Conservation (phyloP, 2,888 invertebrate species). For the Melolontha melolontha region DNA sequence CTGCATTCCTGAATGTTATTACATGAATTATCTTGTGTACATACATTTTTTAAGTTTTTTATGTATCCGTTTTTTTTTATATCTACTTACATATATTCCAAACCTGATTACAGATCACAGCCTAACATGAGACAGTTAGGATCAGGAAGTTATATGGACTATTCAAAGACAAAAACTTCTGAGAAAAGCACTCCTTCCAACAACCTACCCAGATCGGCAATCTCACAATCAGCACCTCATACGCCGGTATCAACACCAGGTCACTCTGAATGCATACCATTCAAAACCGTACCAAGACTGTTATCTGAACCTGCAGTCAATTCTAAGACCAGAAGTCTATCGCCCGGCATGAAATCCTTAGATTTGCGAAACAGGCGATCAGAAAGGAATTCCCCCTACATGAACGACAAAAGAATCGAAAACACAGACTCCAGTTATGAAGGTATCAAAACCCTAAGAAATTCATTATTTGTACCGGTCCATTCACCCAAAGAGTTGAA, state of each 20-base stretch:
- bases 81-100: too few species aligned
- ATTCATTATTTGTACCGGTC: slow-evolving; percentile 54
- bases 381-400: slow-evolving; percentile 51
- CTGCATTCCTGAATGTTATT: too few species aligned
- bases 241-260: slow-evolving; percentile 63
- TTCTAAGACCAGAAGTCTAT: slow-evolving; percentile 51
- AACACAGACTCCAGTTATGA: slow-evolving; percentile 42
- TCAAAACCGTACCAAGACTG: slow-evolving; percentile 61
- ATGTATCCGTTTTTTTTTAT: too few species aligned
- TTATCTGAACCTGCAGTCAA: slow-evolving; percentile 61
- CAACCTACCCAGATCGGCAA: slow-evolving; percentile 56
- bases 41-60: too few species aligned
- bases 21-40: too few species aligned
- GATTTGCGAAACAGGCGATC: slow-evolving; percentile 47
- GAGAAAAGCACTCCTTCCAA: slow-evolving; percentile 59
- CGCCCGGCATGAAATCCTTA: slow-evolving; percentile 54
- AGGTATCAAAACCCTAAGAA: slow-evolving; percentile 52
- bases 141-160: slow-evolving; percentile 61
- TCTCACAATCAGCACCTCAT: slow-evolving; percentile 65
- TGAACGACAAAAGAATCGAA: slow-evolving; percentile 49
- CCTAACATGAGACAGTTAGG: slow-evolving; percentile 64
- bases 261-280: slow-evolving; percentile 55
- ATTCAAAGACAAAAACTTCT: slow-evolving; percentile 60
- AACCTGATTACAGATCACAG: slow-evolving; percentile 58
- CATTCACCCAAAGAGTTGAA: slow-evolving; percentile 58